These are phyloP conservation scores for Apamea crenata DNA, from an alignment of 2,888 invertebrate genomes.

Conservation along the genomic window DNA sequence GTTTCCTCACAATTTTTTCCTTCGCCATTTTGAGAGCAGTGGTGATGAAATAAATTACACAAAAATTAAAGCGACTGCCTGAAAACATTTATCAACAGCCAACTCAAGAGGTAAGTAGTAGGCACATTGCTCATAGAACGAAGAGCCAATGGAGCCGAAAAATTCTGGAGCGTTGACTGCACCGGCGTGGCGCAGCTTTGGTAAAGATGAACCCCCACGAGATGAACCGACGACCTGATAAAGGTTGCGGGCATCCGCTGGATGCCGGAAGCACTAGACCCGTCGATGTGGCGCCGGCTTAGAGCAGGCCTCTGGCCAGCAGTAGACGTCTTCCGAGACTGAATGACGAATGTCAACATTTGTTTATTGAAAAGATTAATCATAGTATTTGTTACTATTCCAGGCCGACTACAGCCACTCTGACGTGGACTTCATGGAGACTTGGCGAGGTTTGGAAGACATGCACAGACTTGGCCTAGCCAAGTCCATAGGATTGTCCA, in stretches of 20 bases:
- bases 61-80: too few species aligned
- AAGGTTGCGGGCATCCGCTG: too few species aligned
- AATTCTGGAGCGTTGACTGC: background rate
- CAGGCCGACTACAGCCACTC: conserved; percentile 79
- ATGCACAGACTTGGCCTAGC: conserved; percentile 91
- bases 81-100: background rate
- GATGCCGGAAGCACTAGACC: background rate
- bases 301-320: background rate
- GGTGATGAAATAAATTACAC: too few species aligned
- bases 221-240: background rate
- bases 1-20: too few species aligned
- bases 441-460: conserved; percentile 93
- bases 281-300: background rate
- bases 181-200: background rate
- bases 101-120: too few species aligned
- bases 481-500: conserved; percentile 94
- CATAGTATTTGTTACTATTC: conserved; percentile 5
- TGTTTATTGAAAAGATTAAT: background rate
- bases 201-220: background rate
- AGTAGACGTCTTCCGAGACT: background rate
- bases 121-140: too few species aligned
- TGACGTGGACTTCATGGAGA: conserved; percentile 92
- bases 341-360: background rate
- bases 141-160: background rate
- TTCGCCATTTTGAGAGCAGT: too few species aligned